Conservation (phyloP, 2,113 vertebrate genomes). For the Halcyon senegalensis region DNA sequence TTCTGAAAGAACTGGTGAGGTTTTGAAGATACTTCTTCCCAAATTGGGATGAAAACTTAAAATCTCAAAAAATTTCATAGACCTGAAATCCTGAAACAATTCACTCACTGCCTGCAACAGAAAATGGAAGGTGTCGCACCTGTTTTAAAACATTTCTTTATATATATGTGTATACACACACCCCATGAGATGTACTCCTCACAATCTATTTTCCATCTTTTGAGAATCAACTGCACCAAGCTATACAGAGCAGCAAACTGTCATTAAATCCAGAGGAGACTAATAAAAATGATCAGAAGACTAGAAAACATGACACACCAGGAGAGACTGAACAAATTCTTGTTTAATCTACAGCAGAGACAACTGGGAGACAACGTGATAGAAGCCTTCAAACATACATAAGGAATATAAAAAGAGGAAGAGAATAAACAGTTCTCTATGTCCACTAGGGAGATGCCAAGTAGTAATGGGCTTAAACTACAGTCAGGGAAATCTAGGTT, state of each 20-base stretch:
- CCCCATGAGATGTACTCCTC: background rate
- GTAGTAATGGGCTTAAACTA: background rate
- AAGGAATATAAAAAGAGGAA: background rate
- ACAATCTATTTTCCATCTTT: background rate
- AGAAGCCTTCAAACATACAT: background rate
- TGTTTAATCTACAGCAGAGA: slow-evolving; percentile 15
- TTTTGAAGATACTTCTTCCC: background rate
- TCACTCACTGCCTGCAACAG: background rate
- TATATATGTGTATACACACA: background rate
- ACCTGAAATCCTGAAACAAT: background rate
- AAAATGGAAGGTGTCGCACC: slow-evolving; percentile 1
- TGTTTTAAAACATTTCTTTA: background rate
- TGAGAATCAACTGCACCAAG: background rate
- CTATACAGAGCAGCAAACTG: background rate
- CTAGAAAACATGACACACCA: slow-evolving; percentile 11
- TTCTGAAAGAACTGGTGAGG: slow-evolving; percentile 24
- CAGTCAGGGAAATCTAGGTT: background rate
- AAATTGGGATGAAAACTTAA: background rate
- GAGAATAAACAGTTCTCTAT: background rate
- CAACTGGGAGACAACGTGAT: background rate
- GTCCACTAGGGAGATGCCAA: background rate
- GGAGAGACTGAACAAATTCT: background rate
- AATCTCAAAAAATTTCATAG: background rate
- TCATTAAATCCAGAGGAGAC: background rate
- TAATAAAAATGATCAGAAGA: slow-evolving; percentile 17